phyloP scores from a whole-genome alignment of 2,113 vertebrate genomes.

The Monarcha castaneiventris region DNA sequence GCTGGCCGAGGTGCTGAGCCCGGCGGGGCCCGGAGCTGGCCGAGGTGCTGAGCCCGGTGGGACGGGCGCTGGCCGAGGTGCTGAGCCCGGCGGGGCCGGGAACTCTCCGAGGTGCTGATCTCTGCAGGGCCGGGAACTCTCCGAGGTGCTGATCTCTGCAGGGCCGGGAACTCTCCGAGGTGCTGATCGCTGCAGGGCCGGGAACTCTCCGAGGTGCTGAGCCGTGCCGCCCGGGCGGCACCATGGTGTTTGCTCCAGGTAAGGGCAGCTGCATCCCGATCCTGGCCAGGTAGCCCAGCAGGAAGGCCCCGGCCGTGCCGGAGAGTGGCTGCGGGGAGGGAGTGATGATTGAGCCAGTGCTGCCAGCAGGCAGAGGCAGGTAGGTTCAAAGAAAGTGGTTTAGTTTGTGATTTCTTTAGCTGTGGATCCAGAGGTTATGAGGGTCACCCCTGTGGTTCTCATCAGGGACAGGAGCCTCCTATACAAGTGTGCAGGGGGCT shows the following conservation, averaged over 20 bases:
- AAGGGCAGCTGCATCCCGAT: conserved; percentile 28
- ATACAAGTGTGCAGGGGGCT: neutral
- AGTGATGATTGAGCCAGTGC: neutral
- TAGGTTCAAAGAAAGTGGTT: neutral
- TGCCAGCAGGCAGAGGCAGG: neutral
- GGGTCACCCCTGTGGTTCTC: neutral
- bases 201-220: conserved; percentile 63
- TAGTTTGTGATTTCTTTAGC: neutral
- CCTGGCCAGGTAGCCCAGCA: neutral
- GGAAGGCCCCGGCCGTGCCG: neutral
- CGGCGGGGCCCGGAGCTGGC: neutral
- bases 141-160: conserved; percentile 31
- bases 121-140: neutral
- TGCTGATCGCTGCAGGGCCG: neutral
- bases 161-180: neutral
- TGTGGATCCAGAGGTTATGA: neutral
- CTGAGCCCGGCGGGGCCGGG: too few species aligned
- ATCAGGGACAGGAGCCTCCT: neutral
- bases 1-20: conserved; percentile 48
- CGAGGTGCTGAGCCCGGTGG: neutral
- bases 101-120: too few species aligned
- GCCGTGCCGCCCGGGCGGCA: neutral
- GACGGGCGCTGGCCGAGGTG: conserved; percentile 51
- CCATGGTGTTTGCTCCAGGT: conserved; percentile 83
- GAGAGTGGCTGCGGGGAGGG: neutral